Conservation (phyloP, 2,797 vertebrate genomes). For the Tragopan temminckii region DNA sequence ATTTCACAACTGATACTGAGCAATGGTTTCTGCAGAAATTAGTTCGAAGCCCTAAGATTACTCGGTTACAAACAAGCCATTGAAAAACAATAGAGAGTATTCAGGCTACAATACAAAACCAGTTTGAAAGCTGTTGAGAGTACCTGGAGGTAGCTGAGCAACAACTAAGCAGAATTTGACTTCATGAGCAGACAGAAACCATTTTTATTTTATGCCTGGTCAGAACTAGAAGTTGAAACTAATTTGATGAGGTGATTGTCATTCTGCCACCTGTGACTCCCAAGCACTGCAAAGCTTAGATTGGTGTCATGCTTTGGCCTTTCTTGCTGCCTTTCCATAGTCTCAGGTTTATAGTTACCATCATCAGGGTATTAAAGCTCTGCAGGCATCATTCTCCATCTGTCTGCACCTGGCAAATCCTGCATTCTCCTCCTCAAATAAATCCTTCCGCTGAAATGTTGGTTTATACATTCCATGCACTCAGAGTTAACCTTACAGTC, state of each 20-base stretch:
- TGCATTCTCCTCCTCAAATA: constrained; percentile 47
- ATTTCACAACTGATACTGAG: background rate
- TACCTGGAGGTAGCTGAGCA: constrained; percentile 31
- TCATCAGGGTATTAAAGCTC: constrained; percentile 63
- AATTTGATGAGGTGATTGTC: background rate
- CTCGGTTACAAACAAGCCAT: background rate
- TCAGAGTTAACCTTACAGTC: constrained; percentile 51
- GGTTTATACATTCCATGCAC: constrained; percentile 67
- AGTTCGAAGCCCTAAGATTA: background rate
- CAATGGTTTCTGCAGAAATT: background rate
- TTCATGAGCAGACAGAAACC: background rate
- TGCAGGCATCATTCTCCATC: constrained; percentile 58
- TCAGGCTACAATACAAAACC: constrained; percentile 6
- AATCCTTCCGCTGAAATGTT: constrained; percentile 72
- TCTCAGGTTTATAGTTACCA: constrained; percentile 55
- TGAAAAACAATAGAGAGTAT: background rate
- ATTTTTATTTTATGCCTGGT: background rate
- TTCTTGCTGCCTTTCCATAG: background rate
- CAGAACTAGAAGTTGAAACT: background rate
- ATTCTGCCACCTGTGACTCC: constrained; percentile 23
- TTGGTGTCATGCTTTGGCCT: background rate
- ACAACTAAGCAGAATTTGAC: constrained; percentile 14
- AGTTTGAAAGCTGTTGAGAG: constrained; percentile 16
- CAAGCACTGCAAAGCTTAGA: background rate
- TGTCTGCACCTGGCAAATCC: constrained; percentile 75